These are phyloP conservation scores for Drosophila chauvacae DNA, from an alignment of 1,140 invertebrate genomes.

Conservation along the genomic window DNA sequence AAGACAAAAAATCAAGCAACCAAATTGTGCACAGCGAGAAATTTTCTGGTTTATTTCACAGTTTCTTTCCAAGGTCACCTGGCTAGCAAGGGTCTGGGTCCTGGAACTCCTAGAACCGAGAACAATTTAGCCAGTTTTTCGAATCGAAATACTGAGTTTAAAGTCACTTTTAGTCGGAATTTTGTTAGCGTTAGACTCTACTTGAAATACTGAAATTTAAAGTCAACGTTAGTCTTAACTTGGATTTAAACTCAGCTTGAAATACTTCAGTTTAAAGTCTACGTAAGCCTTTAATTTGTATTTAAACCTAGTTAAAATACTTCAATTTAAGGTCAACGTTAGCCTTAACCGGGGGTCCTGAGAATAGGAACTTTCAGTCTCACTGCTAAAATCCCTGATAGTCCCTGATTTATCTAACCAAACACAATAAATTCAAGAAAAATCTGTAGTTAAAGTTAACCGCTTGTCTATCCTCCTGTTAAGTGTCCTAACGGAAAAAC, in stretches of 20 bases:
- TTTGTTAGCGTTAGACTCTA: too few relatives aligned
- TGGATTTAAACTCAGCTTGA: too few relatives aligned
- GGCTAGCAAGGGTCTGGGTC: too few relatives aligned
- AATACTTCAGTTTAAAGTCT: too few relatives aligned
- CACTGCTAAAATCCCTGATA: background rate
- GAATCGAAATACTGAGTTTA: background rate
- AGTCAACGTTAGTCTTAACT: too few relatives aligned
- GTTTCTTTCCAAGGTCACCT: background rate
- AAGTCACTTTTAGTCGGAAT: background rate
- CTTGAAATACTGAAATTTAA: too few relatives aligned
- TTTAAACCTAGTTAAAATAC: too few relatives aligned
- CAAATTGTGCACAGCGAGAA: conserved; percentile 13
- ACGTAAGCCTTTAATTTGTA: too few relatives aligned
- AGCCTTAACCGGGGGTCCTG: background rate
- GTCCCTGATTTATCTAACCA: background rate
- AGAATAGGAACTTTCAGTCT: background rate
- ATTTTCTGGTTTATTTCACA: background rate
- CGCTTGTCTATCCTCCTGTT: too few relatives aligned
- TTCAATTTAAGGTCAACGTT: too few relatives aligned
- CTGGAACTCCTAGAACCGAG: background rate
- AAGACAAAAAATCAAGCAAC: background rate
- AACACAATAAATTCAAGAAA: background rate
- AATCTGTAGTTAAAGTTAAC: too few relatives aligned
- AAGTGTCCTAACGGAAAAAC: too few relatives aligned
- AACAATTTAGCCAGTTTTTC: background rate